Evolutionary conservation across 2,888 invertebrate species (phyloP).

Genomic region (Papilio gigon): DNA sequence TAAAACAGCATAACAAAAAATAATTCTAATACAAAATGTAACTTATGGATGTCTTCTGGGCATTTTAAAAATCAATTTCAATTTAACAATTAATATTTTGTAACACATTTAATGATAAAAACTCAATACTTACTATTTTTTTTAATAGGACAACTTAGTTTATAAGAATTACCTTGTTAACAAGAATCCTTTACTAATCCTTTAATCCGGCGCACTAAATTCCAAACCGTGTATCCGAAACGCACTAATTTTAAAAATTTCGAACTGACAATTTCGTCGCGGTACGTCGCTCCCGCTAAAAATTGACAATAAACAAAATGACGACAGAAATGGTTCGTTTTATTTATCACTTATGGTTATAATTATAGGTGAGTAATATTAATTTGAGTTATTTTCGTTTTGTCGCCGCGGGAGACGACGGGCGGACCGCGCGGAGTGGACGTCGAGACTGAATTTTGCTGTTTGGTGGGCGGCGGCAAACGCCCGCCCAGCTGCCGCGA

Average conservation of each 20-base stretch:
- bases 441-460: slow-evolving; percentile 70
- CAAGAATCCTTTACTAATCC: slow-evolving; percentile 67
- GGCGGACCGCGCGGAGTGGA: slow-evolving; percentile 83
- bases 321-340: slow-evolving; percentile 49
- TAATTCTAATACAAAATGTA: slow-evolving; percentile 31
- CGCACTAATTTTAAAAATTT: slow-evolving; percentile 59
- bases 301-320: slow-evolving; percentile 48
- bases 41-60: too few relatives aligned
- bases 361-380: slow-evolving; percentile 46
- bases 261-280: slow-evolving; percentile 60
- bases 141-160: too few relatives aligned
- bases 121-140: too few relatives aligned
- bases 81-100: slow-evolving; percentile 42
- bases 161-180: slow-evolving; percentile 54
- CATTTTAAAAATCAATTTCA: too few relatives aligned
- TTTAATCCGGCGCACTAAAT: slow-evolving; percentile 55
- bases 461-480: slow-evolving; percentile 71
- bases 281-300: slow-evolving; percentile 64
- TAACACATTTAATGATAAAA: too few relatives aligned
- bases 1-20: neutral
- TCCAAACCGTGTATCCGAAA: slow-evolving; percentile 61
- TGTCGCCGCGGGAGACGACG: slow-evolving; percentile 67
- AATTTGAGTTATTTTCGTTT: slow-evolving; percentile 55
- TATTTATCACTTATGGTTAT: slow-evolving; percentile 48
- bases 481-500: slow-evolving; percentile 62